Evolutionary conservation across 2,113 vertebrate genomes (phyloP).

Genomic region (Cnemophilus loriae): DNA sequence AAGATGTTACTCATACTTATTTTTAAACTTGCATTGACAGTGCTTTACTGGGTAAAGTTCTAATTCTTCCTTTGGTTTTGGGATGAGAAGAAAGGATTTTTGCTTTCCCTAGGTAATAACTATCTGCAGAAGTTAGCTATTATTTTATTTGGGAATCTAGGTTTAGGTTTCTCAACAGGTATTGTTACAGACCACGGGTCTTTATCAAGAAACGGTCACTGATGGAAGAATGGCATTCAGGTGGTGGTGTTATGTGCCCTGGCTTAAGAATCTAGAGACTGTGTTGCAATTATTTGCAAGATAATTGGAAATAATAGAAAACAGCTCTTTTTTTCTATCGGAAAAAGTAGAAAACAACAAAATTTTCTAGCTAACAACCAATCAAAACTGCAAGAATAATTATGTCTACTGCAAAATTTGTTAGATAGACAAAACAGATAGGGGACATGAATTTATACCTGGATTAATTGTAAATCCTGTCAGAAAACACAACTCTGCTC

Average conservation of each 20-base stretch:
- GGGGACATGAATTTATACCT: background rate
- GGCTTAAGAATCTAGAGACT: background rate
- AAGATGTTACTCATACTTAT: background rate
- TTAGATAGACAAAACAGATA: background rate
- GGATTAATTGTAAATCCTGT: background rate
- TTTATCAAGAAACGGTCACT: background rate
- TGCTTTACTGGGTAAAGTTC: background rate
- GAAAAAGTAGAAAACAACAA: background rate
- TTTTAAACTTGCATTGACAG: background rate
- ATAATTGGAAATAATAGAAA: background rate
- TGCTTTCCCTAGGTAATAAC: background rate
- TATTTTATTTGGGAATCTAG: background rate
- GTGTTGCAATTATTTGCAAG: background rate
- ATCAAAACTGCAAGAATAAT: background rate
- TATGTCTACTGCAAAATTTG: background rate
- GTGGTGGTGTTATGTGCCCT: background rate
- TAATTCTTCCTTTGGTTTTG: background rate
- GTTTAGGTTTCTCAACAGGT: background rate
- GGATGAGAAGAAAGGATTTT: background rate
- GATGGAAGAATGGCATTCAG: background rate
- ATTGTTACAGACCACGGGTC: background rate
- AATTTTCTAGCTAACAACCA: background rate
- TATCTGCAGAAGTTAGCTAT: background rate
- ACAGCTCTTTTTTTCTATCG: background rate
- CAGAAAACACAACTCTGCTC: background rate